Evolutionary conservation across 92 coral and sea anemone genomes (phyloP).

Genomic region (Zoanthus solanderi): DNA sequence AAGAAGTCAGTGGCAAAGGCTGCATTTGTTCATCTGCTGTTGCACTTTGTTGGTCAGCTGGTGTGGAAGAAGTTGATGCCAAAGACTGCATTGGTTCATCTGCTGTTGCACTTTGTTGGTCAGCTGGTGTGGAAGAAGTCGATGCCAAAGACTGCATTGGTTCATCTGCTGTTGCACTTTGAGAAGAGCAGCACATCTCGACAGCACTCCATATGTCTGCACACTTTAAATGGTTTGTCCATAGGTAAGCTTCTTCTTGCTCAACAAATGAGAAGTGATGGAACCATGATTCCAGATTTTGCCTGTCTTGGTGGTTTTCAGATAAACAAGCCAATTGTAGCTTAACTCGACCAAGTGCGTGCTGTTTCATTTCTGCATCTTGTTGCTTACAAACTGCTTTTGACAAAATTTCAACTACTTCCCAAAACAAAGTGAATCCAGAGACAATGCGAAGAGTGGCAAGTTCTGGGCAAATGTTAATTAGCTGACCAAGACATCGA

Average conservation of each 20-base stretch:
- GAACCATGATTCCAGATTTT: constrained; percentile 22
- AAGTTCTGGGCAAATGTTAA: constrained; percentile 7
- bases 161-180: constrained; percentile 9
- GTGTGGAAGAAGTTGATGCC: no score
- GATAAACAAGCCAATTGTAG: constrained; percentile 20
- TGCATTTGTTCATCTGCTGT: no score
- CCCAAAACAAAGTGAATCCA: constrained; percentile 27
- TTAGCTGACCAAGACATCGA: constrained; percentile 3
- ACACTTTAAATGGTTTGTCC: constrained; percentile 21
- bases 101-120: background rate
- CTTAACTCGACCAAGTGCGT: constrained; percentile 35
- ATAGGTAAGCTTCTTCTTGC: constrained; percentile 22
- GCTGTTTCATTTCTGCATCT: constrained; percentile 5
- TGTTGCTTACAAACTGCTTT: constrained; percentile 25
- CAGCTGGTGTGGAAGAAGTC: constrained; percentile 15
- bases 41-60: no score
- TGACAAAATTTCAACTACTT: background rate
- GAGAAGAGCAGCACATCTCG: background rate
- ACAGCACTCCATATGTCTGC: constrained; percentile 23
- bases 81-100: no score
- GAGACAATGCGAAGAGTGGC: constrained; percentile 6
- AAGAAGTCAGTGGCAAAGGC: no score
- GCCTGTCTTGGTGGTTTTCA: constrained; percentile 23
- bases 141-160: background rate
- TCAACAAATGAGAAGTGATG: constrained; percentile 6